Evolutionary conservation across 2,113 vertebrate genomes (phyloP).

Genomic region (Neodontobutis hainanensis): DNA sequence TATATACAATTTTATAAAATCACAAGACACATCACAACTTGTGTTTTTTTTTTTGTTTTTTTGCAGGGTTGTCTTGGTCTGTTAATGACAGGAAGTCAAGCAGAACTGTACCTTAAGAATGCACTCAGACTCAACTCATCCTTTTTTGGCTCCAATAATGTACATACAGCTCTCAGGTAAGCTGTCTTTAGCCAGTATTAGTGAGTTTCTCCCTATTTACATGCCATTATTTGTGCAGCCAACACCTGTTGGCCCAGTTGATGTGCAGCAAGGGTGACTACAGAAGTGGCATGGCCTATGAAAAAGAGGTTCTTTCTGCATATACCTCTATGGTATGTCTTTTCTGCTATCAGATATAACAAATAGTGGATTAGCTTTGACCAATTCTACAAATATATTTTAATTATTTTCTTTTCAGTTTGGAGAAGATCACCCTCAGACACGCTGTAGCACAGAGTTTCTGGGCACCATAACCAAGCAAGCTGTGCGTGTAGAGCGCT

Average conservation of each 20-base stretch:
- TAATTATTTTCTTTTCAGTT: conserved; percentile 60
- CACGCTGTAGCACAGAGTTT: conserved; percentile 79
- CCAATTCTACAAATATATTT: neutral
- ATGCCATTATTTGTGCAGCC: conserved; percentile 57
- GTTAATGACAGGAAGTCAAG: conserved; percentile 74
- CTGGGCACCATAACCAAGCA: conserved; percentile 81
- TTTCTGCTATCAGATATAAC: neutral
- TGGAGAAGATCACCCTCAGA: conserved; percentile 81
- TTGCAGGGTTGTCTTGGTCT: conserved; percentile 81
- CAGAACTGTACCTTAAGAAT: conserved; percentile 74
- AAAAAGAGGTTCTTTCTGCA: conserved; percentile 79
- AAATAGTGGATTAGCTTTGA: neutral
- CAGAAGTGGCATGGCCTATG: conserved; percentile 80
- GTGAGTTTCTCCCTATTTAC: neutral
- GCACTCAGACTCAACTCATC: conserved; percentile 78
- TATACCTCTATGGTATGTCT: conserved; percentile 78
- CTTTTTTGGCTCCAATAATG: conserved; percentile 73
- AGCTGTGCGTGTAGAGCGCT: conserved; percentile 83
- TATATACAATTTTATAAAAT: neutral
- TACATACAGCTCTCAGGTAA: conserved; percentile 81
- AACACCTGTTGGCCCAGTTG: conserved; percentile 81
- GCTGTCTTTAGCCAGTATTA: neutral
- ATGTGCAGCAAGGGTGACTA: conserved; percentile 81
- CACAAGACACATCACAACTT: neutral
- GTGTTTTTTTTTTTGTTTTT: conserved; percentile 15